Conservation (phyloP, 53 echinoderm and acorn worm genomes). For the Actinopyga echinites region DNA sequence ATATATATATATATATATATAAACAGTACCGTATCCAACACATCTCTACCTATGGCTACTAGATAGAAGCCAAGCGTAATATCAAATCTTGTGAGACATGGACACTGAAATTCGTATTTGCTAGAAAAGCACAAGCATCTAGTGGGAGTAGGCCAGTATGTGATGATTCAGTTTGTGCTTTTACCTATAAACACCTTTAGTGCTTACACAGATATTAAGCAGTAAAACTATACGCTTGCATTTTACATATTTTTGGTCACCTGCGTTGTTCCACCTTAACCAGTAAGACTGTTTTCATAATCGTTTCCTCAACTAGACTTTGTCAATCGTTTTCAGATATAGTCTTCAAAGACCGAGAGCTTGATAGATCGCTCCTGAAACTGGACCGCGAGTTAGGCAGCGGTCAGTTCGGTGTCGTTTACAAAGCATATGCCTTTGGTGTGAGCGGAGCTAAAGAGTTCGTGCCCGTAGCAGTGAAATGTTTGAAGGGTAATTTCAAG, state of each 20-base stretch:
- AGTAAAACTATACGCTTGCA: background rate
- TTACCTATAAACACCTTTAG: too few species aligned
- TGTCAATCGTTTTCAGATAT: slow-evolving; percentile 57
- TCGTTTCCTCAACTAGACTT: background rate
- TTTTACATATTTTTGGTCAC: background rate
- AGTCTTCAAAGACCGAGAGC: slow-evolving; percentile 76
- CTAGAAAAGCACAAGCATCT: too few species aligned
- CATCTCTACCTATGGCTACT: too few species aligned
- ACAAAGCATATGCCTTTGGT: slow-evolving; percentile 85
- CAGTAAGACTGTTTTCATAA: background rate
- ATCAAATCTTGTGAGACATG: too few species aligned
- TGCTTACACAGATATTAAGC: too few species aligned
- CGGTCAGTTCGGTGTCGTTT: slow-evolving; percentile 97
- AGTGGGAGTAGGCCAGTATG: too few species aligned
- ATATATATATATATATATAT: too few species aligned
- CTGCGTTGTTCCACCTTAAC: background rate
- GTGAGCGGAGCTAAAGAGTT: slow-evolving; percentile 69
- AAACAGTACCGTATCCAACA: too few species aligned
- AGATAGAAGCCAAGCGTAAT: too few species aligned
- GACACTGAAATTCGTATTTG: too few species aligned
- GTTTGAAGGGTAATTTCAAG: slow-evolving; percentile 62
- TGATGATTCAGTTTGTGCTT: too few species aligned
- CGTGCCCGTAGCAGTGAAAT: slow-evolving; percentile 79
- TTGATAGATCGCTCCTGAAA: slow-evolving; percentile 73
- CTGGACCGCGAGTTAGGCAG: slow-evolving; percentile 87